Percentiles rank a stretch among this genome's conserved stretches.
Evolutionary conservation across 1,140 invertebrate genomes (phyloP).

Genomic region (Pseudomyrmex concolor): DNA sequence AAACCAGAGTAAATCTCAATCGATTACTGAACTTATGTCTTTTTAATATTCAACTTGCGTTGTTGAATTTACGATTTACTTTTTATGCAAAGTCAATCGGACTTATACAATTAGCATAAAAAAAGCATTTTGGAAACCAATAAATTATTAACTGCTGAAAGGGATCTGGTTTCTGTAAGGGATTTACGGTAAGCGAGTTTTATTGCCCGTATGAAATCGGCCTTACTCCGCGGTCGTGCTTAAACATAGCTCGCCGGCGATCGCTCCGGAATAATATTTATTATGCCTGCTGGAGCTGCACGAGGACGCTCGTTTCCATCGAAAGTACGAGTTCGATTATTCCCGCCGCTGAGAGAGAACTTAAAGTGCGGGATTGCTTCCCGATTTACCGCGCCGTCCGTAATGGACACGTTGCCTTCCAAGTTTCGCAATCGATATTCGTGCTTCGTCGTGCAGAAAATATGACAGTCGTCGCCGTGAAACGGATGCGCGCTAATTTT

Average conservation of each 20-base stretch:
- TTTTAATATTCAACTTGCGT: not conserved
- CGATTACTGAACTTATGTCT: not conserved
- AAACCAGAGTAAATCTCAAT: too few relatives aligned
- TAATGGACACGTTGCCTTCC: conserved; percentile 50
- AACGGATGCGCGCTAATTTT: conserved; percentile 1
- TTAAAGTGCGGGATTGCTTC: conserved; percentile 41
- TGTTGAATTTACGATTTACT: not conserved
- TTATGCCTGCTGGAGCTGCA: conserved; percentile 38
- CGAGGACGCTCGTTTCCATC: conserved; percentile 31
- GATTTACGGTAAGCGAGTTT: not conserved
- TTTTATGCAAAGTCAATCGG: not conserved
- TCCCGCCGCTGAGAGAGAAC: conserved; percentile 28
- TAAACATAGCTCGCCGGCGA: conserved; percentile 21
- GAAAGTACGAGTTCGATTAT: conserved; percentile 52
- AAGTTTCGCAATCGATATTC: conserved; percentile 41
- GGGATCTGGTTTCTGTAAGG: not conserved
- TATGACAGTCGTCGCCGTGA: conserved; percentile 20
- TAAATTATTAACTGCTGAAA: not conserved
- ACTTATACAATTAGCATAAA: not conserved
- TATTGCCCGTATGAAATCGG: conserved; percentile 15
- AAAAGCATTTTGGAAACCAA: not conserved
- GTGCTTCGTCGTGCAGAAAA: not conserved
- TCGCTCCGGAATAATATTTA: conserved; percentile 49
- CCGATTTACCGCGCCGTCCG: conserved; percentile 20
- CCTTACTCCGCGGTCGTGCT: conserved; percentile 19